Conservation (phyloP, 2,113 vertebrate genomes). For the Callipepla squamata region DNA sequence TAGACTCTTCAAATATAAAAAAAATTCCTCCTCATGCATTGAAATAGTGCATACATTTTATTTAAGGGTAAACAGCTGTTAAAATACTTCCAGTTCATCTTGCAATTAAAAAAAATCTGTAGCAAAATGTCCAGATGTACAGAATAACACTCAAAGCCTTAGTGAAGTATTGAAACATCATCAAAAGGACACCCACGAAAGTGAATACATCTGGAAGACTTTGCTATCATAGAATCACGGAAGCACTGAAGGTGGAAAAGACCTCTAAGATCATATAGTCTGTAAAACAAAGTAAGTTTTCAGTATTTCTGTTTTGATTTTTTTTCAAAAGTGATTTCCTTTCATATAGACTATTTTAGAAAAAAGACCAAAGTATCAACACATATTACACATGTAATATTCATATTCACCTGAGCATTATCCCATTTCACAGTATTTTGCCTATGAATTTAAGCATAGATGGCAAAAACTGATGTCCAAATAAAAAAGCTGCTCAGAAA, state of each 20-base stretch:
- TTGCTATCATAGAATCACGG: no score
- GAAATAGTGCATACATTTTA: not conserved
- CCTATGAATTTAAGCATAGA: not conserved
- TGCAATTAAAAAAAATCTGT: not conserved
- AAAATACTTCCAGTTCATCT: not conserved
- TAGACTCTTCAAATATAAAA: not conserved
- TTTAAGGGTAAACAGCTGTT: not conserved
- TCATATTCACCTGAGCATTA: conserved; percentile 4
- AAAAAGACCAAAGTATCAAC: not conserved
- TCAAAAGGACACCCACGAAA: not conserved
- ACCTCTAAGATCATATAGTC: no score
- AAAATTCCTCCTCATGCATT: not conserved
- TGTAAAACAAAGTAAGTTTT: not conserved
- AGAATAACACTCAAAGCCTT: not conserved
- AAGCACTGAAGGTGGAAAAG: no score
- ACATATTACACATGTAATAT: not conserved
- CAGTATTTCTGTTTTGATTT: not conserved
- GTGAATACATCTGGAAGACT: not conserved
- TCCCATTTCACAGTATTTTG: not conserved
- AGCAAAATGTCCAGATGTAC: not conserved
- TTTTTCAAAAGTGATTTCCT: not conserved
- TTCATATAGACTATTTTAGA: not conserved
- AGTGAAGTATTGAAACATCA: not conserved
- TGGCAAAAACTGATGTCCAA: not conserved
- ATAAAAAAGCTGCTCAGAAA: not conserved